Conservation (phyloP, 30 jellyfish, hydroid and myxozoan species). For the Aurelia aurita complex sp. Pacific region DNA sequence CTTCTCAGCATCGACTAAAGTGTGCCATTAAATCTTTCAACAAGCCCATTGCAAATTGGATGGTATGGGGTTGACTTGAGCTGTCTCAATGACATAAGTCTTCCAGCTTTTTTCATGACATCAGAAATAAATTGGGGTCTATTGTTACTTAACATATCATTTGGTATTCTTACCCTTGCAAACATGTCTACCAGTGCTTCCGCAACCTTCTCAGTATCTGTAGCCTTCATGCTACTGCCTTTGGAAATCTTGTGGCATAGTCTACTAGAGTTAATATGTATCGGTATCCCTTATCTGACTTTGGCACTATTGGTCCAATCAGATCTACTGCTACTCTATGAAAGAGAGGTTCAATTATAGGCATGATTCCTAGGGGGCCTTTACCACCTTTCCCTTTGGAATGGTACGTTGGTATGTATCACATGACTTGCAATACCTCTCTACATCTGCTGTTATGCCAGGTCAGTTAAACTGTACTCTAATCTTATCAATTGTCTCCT, state of each 20-base stretch:
- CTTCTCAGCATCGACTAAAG: slow-evolving; percentile 30
- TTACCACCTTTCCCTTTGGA: neutral
- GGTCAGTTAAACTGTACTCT: slow-evolving; percentile 28
- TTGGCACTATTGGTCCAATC: neutral
- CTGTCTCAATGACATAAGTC: neutral
- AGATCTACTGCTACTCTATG: neutral
- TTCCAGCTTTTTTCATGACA: slow-evolving; percentile 20
- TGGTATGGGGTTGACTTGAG: no score
- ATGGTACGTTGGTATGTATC: slow-evolving; percentile 19
- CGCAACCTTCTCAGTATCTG: no score
- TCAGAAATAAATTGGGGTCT: no score
- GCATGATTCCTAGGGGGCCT: slow-evolving; percentile 3
- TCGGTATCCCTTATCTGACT: no score
- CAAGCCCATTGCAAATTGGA: neutral
- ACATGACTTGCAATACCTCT: slow-evolving; percentile 6
- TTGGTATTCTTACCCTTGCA: no score
- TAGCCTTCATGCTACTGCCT: no score
- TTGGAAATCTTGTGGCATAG: no score
- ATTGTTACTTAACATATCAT: no score
- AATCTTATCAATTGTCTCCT: slow-evolving; percentile 2
- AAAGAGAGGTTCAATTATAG: slow-evolving; percentile 1
- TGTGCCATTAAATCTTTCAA: neutral
- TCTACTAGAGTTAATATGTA: no score
- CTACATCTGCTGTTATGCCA: neutral
- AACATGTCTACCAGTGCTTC: no score